A percentile compares a stretch with the other conserved stretches of the same genome.
Conservation (phyloP, 2,888 invertebrate genomes). For the Caenorhabditis sinica region DNA sequence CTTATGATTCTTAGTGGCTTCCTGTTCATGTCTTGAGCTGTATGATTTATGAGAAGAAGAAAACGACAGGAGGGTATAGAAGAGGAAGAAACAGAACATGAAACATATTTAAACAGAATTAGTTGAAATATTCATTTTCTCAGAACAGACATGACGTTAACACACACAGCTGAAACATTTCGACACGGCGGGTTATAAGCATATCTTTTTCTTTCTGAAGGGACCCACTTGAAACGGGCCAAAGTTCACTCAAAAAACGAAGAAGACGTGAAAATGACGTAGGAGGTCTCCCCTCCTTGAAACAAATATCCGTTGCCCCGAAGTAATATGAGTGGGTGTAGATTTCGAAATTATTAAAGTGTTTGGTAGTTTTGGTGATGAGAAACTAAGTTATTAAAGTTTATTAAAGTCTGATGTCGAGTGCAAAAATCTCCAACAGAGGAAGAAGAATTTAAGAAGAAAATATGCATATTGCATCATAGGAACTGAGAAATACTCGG, state of each 20-base stretch:
- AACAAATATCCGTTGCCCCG: conserved; percentile 46
- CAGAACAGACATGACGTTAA: conserved; percentile 18
- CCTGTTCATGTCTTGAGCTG: too few relatives aligned
- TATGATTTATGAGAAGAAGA: background rate
- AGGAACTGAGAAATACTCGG: too few relatives aligned
- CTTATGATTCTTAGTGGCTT: background rate
- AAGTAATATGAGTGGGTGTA: conserved; percentile 48
- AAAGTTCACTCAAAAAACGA: conserved; percentile 56
- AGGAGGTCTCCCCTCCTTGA: conserved; percentile 50
- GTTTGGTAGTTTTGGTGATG: background rate
- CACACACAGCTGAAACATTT: background rate
- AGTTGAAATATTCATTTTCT: conserved; percentile 21
- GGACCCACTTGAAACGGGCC: conserved; percentile 47
- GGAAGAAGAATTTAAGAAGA: background rate
- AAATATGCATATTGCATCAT: too few relatives aligned
- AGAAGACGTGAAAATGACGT: conserved; percentile 42
- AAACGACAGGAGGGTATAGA: background rate
- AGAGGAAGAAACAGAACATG: background rate
- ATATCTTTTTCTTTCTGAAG: conserved; percentile 13
- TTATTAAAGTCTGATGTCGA: background rate
- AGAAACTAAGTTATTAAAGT: background rate
- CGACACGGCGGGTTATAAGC: conserved; percentile 35
- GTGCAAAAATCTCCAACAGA: background rate
- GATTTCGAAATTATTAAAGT: conserved; percentile 18
- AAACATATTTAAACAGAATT: conserved; percentile 15